These are phyloP conservation scores for Octopus bimaculoides DNA, from an alignment of 1,140 invertebrate species.

Conservation along the genomic window DNA sequence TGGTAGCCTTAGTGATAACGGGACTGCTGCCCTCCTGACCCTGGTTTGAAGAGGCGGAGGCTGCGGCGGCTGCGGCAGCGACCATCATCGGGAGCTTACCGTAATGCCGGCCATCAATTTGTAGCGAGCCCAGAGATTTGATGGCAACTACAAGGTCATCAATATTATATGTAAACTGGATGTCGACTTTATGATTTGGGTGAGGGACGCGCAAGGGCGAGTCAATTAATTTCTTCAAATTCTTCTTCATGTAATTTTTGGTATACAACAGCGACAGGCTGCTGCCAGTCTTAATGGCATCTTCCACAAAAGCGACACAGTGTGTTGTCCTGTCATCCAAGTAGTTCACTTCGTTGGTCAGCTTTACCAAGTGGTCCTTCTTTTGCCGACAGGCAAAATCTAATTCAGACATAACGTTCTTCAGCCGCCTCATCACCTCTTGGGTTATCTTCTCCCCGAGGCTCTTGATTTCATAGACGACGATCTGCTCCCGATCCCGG, in stretches of 20 bases:
- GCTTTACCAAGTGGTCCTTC: conserved; percentile 79
- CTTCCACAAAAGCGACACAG: conserved; percentile 78
- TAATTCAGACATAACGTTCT: conserved; percentile 71
- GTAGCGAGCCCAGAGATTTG: conserved; percentile 36
- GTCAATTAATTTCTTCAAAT: conserved; percentile 27
- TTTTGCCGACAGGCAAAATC: conserved; percentile 82
- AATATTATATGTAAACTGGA: conserved; percentile 42
- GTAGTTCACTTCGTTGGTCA: conserved; percentile 58
- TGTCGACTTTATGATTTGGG: conserved; percentile 45
- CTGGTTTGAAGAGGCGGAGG: neutral
- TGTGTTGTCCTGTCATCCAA: conserved; percentile 64
- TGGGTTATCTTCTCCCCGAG: conserved; percentile 19
- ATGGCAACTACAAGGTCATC: conserved; percentile 37
- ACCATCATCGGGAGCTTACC: conserved; percentile 13
- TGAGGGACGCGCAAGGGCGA: conserved; percentile 47
- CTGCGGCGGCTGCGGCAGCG: neutral
- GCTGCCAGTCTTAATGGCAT: conserved; percentile 74
- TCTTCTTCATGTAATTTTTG: conserved; percentile 64
- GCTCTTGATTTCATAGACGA: conserved; percentile 65
- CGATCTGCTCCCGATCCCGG: conserved; percentile 75
- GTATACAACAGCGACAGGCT: conserved; percentile 78
- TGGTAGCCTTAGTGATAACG: neutral
- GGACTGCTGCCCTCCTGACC: neutral
- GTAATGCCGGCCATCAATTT: conserved; percentile 37
- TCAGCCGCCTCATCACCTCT: conserved; percentile 63